Evolutionary conservation across 2,113 vertebrate genomes (phyloP).

Genomic region (Rousettus leschenaultii): DNA sequence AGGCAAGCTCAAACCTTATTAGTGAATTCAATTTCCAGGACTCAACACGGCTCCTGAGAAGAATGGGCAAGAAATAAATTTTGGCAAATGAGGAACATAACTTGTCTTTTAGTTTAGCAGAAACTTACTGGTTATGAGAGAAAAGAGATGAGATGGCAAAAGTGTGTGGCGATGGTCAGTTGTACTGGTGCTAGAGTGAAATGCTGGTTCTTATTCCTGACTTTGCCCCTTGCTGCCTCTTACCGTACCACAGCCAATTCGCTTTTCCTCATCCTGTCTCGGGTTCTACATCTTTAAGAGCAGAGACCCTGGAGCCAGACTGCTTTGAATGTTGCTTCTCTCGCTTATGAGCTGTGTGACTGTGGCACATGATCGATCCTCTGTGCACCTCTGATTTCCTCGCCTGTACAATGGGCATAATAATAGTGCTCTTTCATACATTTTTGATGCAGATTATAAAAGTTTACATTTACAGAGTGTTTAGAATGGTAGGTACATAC

Average conservation of each 20-base stretch:
- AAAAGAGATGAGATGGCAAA: neutral
- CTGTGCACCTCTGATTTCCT: neutral
- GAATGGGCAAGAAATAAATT: neutral
- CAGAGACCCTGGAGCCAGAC: neutral
- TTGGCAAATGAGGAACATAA: neutral
- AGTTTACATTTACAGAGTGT: neutral
- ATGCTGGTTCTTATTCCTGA: neutral
- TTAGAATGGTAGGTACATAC: neutral
- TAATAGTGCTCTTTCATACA: neutral
- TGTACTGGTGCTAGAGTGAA: neutral
- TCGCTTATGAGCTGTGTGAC: neutral
- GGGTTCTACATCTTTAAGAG: neutral
- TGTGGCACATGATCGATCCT: neutral
- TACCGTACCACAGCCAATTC: neutral
- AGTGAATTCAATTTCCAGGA: neutral
- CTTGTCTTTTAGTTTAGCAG: neutral
- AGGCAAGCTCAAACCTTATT: neutral
- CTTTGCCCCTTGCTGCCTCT: neutral
- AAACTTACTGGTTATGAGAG: neutral
- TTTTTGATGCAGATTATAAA: neutral
- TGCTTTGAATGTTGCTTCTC: neutral
- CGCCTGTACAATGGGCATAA: neutral
- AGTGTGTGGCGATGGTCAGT: rapidly evolving
- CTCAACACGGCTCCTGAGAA: neutral
- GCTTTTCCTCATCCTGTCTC: neutral